Percentiles rank a stretch among this genome's conserved stretches.
These are phyloP conservation scores for Listronotus oregonensis DNA, from an alignment of 1,140 invertebrate genomes.

Conservation along the genomic window DNA sequence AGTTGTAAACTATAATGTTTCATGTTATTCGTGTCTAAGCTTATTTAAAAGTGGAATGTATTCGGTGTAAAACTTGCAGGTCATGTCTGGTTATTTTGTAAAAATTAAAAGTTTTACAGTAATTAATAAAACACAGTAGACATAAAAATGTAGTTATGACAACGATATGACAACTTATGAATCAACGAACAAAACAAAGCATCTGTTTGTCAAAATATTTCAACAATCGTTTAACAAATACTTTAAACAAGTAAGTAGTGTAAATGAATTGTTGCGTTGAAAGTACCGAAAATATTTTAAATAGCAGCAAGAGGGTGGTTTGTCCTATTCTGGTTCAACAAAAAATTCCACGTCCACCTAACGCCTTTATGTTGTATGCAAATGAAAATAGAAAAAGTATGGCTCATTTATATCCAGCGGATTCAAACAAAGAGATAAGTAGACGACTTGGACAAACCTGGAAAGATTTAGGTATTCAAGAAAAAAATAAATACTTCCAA, in stretches of 20 bases:
- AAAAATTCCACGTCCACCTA: conserved; percentile 66
- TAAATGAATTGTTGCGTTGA: conserved; percentile 19
- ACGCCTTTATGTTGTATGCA: conserved; percentile 71
- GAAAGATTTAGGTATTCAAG: conserved; percentile 60
- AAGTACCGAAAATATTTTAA: conserved; percentile 1
- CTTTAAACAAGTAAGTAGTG: neutral
- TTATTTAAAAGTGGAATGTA: too few relatives aligned
- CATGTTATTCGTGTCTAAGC: too few relatives aligned
- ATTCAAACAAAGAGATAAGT: conserved; percentile 69
- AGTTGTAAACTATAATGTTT: too few relatives aligned
- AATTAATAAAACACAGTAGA: too few relatives aligned
- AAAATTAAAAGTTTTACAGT: too few relatives aligned
- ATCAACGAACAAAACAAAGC: neutral
- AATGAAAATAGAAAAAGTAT: conserved; percentile 66
- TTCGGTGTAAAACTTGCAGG: too few relatives aligned
- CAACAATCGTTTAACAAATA: conserved; percentile 10
- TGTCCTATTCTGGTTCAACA: conserved; percentile 9
- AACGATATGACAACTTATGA: too few relatives aligned
- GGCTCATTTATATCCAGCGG: conserved; percentile 61
- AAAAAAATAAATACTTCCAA: conserved; percentile 64
- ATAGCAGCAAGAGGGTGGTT: neutral
- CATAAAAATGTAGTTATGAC: too few relatives aligned
- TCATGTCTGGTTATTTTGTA: too few relatives aligned
- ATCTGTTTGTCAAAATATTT: neutral
- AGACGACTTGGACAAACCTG: conserved; percentile 63